Percentiles rank a stretch among this genome's conserved stretches.
Conservation (phyloP, 2,888 invertebrate species). For the Torymus aiolomorphi region DNA sequence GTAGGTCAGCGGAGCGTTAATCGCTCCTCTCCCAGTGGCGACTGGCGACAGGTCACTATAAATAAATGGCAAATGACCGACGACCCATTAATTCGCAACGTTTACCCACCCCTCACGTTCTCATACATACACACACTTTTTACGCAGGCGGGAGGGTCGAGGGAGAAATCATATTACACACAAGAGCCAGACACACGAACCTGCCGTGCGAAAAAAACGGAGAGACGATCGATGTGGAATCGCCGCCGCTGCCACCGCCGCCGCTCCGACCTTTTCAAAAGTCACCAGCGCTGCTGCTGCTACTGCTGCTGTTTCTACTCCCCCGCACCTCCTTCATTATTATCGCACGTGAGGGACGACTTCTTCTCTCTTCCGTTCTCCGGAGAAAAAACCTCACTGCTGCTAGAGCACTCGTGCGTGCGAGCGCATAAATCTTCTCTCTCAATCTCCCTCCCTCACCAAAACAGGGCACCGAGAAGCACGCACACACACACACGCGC, state of each 20-base stretch:
- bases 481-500: not conserved
- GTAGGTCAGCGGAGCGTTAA: too few relatives aligned
- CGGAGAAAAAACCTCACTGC: not conserved
- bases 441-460: not conserved
- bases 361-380: not conserved
- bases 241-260: not conserved
- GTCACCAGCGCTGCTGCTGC: not conserved
- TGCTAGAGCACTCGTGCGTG: not conserved
- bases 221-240: constrained; percentile 28
- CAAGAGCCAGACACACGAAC: not conserved
- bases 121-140: not conserved
- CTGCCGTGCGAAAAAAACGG: constrained; percentile 21
- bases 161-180: not conserved
- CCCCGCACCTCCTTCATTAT: constrained; percentile 8
- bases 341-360: not conserved
- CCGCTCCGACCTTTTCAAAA: constrained; percentile 15
- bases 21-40: too few relatives aligned
- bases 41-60: too few relatives aligned
- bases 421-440: constrained; percentile 13
- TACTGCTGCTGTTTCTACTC: not conserved
- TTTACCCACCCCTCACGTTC: not conserved
- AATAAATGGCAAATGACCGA: too few relatives aligned
- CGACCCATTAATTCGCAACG: too few relatives aligned
- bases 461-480: not conserved
- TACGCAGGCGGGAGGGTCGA: too few relatives aligned